These are phyloP conservation scores for Drosophila subobscura DNA, from an alignment of 1,140 invertebrate genomes.

Conservation along the genomic window DNA sequence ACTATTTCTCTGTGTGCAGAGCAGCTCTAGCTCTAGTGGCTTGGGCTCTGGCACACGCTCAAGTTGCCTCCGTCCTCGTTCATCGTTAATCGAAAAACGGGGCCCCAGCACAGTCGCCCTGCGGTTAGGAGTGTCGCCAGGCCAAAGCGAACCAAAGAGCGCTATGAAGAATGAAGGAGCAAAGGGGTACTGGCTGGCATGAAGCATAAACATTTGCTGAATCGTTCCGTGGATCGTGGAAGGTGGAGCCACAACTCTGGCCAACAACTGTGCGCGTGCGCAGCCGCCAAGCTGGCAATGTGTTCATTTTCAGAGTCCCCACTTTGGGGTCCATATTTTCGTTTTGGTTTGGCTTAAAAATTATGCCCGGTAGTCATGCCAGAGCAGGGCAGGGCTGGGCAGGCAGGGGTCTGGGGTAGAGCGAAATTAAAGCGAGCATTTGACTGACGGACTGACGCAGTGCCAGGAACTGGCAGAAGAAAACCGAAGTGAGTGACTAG, in stretches of 20 bases:
- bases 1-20: not conserved
- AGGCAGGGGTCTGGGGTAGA: slow-evolving; percentile 11
- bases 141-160: slow-evolving; percentile 30
- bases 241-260: slow-evolving; percentile 11
- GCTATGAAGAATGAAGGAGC: slow-evolving; percentile 1
- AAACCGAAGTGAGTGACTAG: slow-evolving; percentile 43
- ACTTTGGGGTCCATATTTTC: slow-evolving; percentile 55
- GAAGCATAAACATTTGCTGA: no score
- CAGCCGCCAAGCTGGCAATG: slow-evolving; percentile 61
- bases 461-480: slow-evolving; percentile 26
- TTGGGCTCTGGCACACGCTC: slow-evolving; percentile 73
- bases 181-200: not conserved
- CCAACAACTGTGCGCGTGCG: slow-evolving; percentile 71
- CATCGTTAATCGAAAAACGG: slow-evolving; percentile 72
- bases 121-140: slow-evolving; percentile 65
- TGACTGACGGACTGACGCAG: slow-evolving; percentile 60
- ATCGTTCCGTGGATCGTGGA: no score
- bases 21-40: slow-evolving; percentile 39
- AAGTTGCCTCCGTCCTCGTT: slow-evolving; percentile 24
- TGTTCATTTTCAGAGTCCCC: slow-evolving; percentile 66
- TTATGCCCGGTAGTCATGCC: slow-evolving; percentile 82
- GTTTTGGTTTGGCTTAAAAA: slow-evolving; percentile 53
- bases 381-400: slow-evolving; percentile 2
- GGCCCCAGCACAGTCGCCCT: slow-evolving; percentile 60
- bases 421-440: slow-evolving; percentile 45